A percentile compares a stretch with the other conserved stretches of the same genome.
These are phyloP conservation scores for Entosphenus tridentatus DNA, from an alignment of 2,113 vertebrate genomes.

Conservation along the genomic window DNA sequence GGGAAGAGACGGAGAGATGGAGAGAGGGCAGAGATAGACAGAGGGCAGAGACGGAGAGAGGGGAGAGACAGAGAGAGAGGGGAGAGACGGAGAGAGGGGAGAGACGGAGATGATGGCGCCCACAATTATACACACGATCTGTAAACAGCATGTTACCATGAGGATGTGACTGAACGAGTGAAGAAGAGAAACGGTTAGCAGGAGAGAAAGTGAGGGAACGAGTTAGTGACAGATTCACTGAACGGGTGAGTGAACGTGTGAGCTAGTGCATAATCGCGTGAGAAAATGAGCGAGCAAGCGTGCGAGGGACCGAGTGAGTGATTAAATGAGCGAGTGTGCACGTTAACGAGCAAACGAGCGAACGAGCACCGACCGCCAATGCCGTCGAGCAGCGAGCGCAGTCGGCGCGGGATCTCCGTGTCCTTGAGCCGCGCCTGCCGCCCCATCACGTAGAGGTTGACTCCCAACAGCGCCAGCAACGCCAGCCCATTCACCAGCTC, in stretches of 20 bases:
- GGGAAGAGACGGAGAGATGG: background rate
- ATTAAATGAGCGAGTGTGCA: background rate
- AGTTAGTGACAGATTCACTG: too few relatives aligned
- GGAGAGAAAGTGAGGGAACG: too few relatives aligned
- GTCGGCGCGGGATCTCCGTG: constrained; percentile 51
- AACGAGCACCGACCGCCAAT: constrained; percentile 43
- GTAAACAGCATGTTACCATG: too few relatives aligned
- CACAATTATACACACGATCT: too few relatives aligned
- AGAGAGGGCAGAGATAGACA: background rate
- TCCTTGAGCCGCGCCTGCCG: constrained; percentile 56
- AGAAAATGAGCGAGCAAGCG: background rate
- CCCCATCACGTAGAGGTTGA: constrained; percentile 55
- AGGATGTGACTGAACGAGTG: too few relatives aligned
- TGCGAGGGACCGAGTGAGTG: background rate
- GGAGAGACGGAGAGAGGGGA: too few relatives aligned
- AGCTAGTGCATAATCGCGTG: background rate
- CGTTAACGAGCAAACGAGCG: background rate
- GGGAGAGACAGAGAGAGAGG: background rate
- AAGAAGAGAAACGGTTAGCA: too few relatives aligned
- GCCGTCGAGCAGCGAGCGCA: constrained; percentile 45
- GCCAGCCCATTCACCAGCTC: constrained; percentile 57
- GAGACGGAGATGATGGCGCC: too few relatives aligned
- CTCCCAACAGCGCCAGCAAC: constrained; percentile 48
- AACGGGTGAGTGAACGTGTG: too few relatives aligned
- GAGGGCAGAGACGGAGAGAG: background rate